phyloP scores from a whole-genome alignment of 53 echinoderm and acorn worm species.

The Holothuria leucospilota region DNA sequence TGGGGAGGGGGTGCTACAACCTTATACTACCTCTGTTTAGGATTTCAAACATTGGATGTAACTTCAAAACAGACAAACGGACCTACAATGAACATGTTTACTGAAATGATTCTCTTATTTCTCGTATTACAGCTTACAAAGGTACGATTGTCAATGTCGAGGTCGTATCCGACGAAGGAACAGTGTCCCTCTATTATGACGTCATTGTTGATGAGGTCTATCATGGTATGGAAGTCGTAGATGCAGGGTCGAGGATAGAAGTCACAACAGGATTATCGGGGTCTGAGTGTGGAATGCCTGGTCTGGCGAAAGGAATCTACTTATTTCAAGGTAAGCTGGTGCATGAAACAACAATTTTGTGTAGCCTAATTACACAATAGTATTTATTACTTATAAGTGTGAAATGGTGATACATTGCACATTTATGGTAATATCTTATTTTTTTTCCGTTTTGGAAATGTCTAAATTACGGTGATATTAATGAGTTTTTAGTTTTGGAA shows the following conservation, averaged over 20 bases:
- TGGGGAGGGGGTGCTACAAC: too few relatives aligned
- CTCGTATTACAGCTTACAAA: background rate
- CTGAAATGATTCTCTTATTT: too few relatives aligned
- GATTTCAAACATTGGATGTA: too few relatives aligned
- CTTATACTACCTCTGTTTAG: too few relatives aligned
- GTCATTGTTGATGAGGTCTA: conserved; percentile 17
- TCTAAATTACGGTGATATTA: too few relatives aligned
- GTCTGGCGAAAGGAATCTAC: conserved; percentile 8
- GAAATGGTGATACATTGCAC: background rate
- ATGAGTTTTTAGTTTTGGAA: too few relatives aligned
- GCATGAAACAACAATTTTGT: background rate
- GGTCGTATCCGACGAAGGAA: background rate
- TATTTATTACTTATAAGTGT: background rate
- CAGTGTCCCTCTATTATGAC: background rate
- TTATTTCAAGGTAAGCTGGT: conserved; percentile 19
- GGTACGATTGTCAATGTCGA: background rate
- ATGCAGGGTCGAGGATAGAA: background rate
- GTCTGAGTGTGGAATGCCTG: background rate
- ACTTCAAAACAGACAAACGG: too few relatives aligned
- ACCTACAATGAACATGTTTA: too few relatives aligned
- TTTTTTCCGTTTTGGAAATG: too few relatives aligned
- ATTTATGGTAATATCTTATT: background rate
- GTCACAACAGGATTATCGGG: background rate
- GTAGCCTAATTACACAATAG: background rate
- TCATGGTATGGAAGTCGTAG: conserved; percentile 10